These are phyloP conservation scores for Melinopterus prodromus DNA, from an alignment of 2,888 invertebrate genomes.

Conservation along the genomic window DNA sequence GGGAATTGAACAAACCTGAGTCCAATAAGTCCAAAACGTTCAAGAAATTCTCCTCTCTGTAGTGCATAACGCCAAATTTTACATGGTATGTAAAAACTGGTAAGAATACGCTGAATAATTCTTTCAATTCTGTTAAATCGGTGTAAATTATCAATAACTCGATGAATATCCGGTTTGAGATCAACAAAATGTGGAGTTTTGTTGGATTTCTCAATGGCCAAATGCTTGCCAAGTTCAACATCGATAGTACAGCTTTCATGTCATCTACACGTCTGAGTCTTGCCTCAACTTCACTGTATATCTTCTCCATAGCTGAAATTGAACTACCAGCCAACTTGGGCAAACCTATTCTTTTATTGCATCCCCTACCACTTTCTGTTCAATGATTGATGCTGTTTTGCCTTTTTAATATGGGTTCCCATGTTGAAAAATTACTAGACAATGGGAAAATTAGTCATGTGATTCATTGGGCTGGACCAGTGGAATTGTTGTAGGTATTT, in stretches of 20 bases:
- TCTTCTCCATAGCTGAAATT: background rate
- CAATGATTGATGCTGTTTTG: constrained; percentile 4
- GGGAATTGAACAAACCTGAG: constrained; percentile 25
- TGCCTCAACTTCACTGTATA: background rate
- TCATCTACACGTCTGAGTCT: constrained; percentile 1
- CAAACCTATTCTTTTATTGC: background rate
- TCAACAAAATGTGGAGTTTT: background rate
- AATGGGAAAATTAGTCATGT: constrained; percentile 4
- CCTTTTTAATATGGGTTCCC: background rate
- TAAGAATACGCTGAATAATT: constrained; percentile 10
- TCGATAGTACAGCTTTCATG: constrained; percentile 5
- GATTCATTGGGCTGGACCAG: background rate
- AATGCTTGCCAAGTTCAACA: constrained; percentile 12
- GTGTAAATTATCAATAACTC: constrained; percentile 4
- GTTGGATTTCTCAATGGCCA: constrained; percentile 21
- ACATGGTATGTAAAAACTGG: constrained; percentile 7
- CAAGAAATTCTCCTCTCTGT: constrained; percentile 17
- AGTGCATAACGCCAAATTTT: constrained; percentile 21
- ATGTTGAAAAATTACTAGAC: background rate
- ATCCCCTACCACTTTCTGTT: background rate
- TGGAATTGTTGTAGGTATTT: background rate
- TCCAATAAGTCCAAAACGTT: constrained; percentile 29
- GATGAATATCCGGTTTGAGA: background rate
- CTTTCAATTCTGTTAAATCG: background rate
- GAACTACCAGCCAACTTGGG: background rate